Percentiles rank a stretch among this genome's conserved stretches.
Evolutionary conservation across 2,113 vertebrate genomes (phyloP).

Genomic region (Sula dactylatra): DNA sequence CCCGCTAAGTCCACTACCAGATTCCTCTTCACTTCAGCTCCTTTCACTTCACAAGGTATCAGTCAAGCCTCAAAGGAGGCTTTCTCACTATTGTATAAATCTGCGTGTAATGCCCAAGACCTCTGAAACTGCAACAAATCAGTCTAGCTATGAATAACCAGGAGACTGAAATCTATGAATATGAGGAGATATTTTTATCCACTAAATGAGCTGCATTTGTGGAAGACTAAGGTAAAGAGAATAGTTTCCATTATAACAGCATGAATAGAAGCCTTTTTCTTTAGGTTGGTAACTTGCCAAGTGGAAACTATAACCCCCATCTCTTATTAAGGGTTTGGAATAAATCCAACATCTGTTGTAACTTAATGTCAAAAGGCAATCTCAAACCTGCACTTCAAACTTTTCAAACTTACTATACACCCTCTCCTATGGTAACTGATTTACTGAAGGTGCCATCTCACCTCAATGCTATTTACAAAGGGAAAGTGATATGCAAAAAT

Average conservation of each 20-base stretch:
- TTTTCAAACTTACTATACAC: background rate
- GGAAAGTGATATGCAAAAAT: background rate
- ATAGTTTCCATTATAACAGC: constrained; percentile 34
- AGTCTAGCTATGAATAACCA: background rate
- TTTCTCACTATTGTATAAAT: background rate
- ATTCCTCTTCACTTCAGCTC: background rate
- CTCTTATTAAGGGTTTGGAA: constrained; percentile 35
- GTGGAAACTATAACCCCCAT: constrained; percentile 19
- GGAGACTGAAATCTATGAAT: background rate
- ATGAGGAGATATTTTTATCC: constrained; percentile 27
- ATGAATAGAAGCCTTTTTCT: constrained; percentile 50
- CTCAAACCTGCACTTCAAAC: background rate
- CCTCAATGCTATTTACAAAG: background rate
- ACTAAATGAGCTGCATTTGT: constrained; percentile 1
- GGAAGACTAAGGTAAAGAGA: constrained; percentile 42
- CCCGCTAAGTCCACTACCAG: background rate
- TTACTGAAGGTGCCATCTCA: background rate
- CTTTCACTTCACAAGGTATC: background rate
- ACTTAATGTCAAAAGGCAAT: constrained; percentile 12
- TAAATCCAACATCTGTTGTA: constrained; percentile 43
- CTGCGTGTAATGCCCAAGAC: background rate
- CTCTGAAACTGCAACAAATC: background rate
- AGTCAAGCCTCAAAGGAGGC: background rate
- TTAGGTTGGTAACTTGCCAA: constrained; percentile 28
- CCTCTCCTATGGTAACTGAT: background rate